Evolutionary conservation across 2,888 invertebrate species (phyloP), one percentile per base, ranked within the genome.

Genomic region (Hartigia nigra): DNA sequence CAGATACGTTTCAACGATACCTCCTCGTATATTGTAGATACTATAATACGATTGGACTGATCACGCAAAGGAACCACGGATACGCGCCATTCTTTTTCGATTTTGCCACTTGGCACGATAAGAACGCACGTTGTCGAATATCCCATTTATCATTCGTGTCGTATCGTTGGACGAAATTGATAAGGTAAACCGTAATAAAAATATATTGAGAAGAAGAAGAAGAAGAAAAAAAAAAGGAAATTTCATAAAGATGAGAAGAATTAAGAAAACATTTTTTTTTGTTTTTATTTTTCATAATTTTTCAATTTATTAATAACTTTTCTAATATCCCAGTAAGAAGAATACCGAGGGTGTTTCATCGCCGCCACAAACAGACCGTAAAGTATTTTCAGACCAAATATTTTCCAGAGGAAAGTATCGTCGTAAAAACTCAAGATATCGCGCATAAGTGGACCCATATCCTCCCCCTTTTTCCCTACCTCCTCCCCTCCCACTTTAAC

Each of bases 381-480:
- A 81, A 83, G 79, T 80, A 83, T 80, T 81, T 81, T 82, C 79
- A 78, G 83, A 79, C 80, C 80, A 81, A 80, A 83, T 82, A 83
- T 83, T 83, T 80, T 81, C 76, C 76, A 78, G 79, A 77, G 76
- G 70, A 79, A 81, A 80, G 79, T 83, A 80, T 79, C 80, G 74
- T 83, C 82, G 79, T 82, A 83, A 83, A 83, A 83, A 80, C 74
- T 80, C 69, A 36, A 79, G 79, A 80, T 82, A 82, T 82, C 78
- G 79, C 79, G 77, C 77, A 83, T 84, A 84, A 84, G 82, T 84
- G 83, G 82, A 81, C 76, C 78, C 76, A 78, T 80, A 70, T 69
- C 39, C 69, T 36, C 70, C 39, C 69, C 55, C 31, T 55, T 12
- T 4, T 12, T 5, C 14, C 69, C 36, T 75, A 23, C 55, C 74